These are phyloP conservation scores for Pyrocoelia pectoralis DNA, from an alignment of 2,888 invertebrate species.

Conservation along the genomic window DNA sequence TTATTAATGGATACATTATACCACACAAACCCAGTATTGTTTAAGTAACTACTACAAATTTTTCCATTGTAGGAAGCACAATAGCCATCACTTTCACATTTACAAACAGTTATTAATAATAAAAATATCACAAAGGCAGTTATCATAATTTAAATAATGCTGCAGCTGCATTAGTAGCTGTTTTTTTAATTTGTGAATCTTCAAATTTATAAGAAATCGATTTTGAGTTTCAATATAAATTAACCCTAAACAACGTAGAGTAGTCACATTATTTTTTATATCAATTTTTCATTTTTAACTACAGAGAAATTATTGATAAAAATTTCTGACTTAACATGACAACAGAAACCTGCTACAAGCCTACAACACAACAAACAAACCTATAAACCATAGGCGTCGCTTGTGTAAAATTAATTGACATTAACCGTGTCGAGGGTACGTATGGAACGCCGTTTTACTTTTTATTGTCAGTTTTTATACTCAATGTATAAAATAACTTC, in stretches of 20 bases:
- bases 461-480: no score
- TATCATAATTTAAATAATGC: constrained; percentile 18
- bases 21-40: constrained; percentile 63
- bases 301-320: constrained; percentile 2
- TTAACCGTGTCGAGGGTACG: no score
- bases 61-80: constrained; percentile 90
- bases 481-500: no score
- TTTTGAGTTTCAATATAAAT: neutral
- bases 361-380: neutral
- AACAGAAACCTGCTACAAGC: neutral
- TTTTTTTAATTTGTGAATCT: neutral
- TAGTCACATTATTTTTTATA: neutral
- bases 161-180: neutral
- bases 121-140: constrained; percentile 8
- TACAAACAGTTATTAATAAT: constrained; percentile 14
- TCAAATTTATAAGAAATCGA: neutral
- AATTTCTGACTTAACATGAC: neutral
- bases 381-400: neutral
- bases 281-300: neutral
- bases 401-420: no score
- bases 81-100: constrained; percentile 64
- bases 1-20: constrained; percentile 61
- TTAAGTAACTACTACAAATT: constrained; percentile 61
- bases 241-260: no score
- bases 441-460: no score